Conservation (phyloP, 2,797 vertebrate species). For the Esox lucius region DNA sequence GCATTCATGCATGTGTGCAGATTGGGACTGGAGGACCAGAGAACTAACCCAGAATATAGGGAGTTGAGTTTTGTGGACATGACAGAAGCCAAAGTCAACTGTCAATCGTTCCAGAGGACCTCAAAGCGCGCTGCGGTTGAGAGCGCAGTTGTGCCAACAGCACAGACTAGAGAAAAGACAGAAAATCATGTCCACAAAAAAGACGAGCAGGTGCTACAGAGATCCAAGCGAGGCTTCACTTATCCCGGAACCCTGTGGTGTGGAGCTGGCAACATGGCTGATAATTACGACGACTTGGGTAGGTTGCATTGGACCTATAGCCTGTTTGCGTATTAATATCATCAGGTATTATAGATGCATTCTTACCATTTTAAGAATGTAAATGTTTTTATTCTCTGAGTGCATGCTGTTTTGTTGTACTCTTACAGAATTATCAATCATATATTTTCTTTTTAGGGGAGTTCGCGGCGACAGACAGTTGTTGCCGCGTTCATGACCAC, state of each 20-base stretch:
- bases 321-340: neutral
- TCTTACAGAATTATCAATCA: neutral
- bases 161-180: neutral
- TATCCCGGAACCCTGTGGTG: constrained; percentile 86
- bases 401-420: neutral
- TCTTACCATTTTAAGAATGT: neutral
- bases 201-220: constrained; percentile 35
- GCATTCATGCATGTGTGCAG: constrained; percentile 70
- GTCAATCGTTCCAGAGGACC: constrained; percentile 51
- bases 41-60: constrained; percentile 22
- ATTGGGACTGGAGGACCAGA: constrained; percentile 54
- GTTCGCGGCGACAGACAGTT: constrained; percentile 81
- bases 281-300: constrained; percentile 79
- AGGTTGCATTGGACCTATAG: constrained; percentile 28
- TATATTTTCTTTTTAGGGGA: constrained; percentile 70
- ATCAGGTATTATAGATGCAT: neutral
- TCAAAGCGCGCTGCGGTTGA: constrained; percentile 22
- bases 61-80: constrained; percentile 54
- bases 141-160: neutral
- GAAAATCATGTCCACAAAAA: constrained; percentile 1
- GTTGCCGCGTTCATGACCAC: constrained; percentile 89
- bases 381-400: neutral
- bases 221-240: constrained; percentile 79
- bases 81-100: constrained; percentile 62
- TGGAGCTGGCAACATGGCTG: constrained; percentile 84